Evolutionary conservation across 2,113 vertebrate genomes (phyloP).

Genomic region (Murina feae): DNA sequence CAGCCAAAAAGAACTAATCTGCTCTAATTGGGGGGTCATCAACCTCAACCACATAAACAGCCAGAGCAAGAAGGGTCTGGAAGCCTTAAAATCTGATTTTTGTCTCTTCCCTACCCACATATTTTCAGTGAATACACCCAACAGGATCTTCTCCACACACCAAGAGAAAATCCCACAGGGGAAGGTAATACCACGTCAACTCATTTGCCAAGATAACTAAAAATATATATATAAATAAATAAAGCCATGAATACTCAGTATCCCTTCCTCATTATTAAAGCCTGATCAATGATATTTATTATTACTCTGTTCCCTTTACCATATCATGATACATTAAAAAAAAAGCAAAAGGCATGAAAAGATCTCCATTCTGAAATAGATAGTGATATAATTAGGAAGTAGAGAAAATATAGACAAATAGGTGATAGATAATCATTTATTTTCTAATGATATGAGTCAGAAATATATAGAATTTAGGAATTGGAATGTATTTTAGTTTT

Average conservation of each 20-base stretch:
- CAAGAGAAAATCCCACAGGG: conserved; percentile 9
- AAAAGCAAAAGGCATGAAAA: neutral
- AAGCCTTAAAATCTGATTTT: neutral
- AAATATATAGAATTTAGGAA: neutral
- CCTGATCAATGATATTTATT: neutral
- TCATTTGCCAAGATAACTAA: neutral
- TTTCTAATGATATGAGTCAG: neutral
- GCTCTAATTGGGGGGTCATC: conserved; percentile 34
- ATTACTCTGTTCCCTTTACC: neutral
- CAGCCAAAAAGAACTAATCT: conserved; percentile 34
- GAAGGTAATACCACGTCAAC: neutral
- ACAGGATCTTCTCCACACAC: neutral
- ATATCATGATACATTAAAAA: neutral
- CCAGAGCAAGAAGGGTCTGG: neutral
- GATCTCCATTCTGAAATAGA: neutral
- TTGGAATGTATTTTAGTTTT: neutral
- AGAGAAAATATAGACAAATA: neutral
- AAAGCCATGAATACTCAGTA: neutral
- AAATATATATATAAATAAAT: neutral
- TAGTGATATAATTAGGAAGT: neutral
- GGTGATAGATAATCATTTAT: neutral
- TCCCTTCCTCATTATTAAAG: neutral
- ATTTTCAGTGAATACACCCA: neutral
- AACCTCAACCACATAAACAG: neutral
- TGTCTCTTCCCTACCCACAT: neutral